phyloP scores from a whole-genome alignment of 2,888 invertebrate genomes.

The Cepaea hortensis region DNA sequence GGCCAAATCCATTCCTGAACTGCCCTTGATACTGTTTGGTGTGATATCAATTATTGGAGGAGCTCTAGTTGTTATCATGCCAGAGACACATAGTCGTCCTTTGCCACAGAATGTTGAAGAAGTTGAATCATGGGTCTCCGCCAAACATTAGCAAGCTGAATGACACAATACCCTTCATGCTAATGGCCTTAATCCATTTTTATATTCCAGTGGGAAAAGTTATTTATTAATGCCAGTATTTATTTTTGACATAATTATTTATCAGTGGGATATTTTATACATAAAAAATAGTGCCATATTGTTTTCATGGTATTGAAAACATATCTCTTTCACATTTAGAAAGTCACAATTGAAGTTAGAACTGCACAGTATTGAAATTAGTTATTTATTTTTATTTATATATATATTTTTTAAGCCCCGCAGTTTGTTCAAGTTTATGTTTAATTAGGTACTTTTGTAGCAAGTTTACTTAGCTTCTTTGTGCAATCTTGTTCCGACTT shows the following conservation, averaged over 20 bases:
- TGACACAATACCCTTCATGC: background rate
- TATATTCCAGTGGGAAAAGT: background rate
- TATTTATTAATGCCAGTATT: background rate
- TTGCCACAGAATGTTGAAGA: constrained; percentile 62
- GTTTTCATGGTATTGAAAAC: background rate
- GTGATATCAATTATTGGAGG: constrained; percentile 61
- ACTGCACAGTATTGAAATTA: too few relatives aligned
- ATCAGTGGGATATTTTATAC: background rate
- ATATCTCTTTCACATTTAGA: background rate
- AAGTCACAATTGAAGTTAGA: too few relatives aligned
- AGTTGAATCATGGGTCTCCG: constrained; percentile 46
- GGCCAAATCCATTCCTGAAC: constrained; percentile 60
- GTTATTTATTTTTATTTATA: too few relatives aligned
- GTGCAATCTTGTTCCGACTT: too few relatives aligned
- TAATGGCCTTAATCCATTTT: background rate
- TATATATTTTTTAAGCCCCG: too few relatives aligned
- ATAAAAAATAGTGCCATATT: background rate
- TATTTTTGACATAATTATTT: background rate
- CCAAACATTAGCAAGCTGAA: constrained; percentile 1
- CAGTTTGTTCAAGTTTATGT: too few relatives aligned
- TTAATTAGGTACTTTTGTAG: too few relatives aligned
- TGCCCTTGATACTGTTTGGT: constrained; percentile 65
- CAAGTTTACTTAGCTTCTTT: too few relatives aligned
- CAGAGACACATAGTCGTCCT: constrained; percentile 65
- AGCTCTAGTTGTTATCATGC: constrained; percentile 57